Conservation (phyloP, 2,888 invertebrate species). For the Lasioglossum morio region DNA sequence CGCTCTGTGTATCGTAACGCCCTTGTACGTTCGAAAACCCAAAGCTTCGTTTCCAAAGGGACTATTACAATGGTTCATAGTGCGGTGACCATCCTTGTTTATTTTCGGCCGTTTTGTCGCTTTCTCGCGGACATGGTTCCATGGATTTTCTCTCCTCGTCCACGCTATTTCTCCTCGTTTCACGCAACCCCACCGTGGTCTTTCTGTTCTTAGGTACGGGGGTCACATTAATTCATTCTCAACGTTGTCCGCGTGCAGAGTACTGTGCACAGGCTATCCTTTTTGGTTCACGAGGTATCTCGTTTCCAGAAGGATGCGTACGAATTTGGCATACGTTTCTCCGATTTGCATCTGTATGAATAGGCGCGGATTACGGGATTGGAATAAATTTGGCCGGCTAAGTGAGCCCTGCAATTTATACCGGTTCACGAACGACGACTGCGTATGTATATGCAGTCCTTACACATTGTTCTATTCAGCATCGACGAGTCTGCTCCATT, state of each 20-base stretch:
- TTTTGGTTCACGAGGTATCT: slow-evolving; percentile 66
- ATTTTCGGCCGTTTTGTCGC: slow-evolving; percentile 27
- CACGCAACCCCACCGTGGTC: slow-evolving; percentile 33
- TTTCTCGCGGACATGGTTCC: not conserved
- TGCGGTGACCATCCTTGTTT: slow-evolving; percentile 43
- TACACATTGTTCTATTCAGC: slow-evolving; percentile 24
- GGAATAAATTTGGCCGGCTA: slow-evolving; percentile 75
- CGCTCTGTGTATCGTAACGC: slow-evolving; percentile 46
- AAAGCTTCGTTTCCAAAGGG: slow-evolving; percentile 66
- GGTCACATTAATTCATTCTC: slow-evolving; percentile 74
- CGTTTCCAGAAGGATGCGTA: slow-evolving; percentile 76
- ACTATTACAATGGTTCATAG: slow-evolving; percentile 67
- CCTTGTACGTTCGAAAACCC: slow-evolving; percentile 58
- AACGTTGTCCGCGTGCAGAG: slow-evolving; percentile 48
- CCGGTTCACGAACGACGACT: slow-evolving; percentile 57
- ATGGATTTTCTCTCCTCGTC: not conserved
- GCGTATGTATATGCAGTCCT: slow-evolving; percentile 35
- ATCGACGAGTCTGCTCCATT: slow-evolving; percentile 44
- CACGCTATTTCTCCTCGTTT: slow-evolving; percentile 25
- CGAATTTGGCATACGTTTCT: slow-evolving; percentile 77
- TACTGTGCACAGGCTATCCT: slow-evolving; percentile 57
- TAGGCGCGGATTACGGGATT: slow-evolving; percentile 78
- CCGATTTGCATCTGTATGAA: slow-evolving; percentile 77
- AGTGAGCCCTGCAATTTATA: slow-evolving; percentile 76
- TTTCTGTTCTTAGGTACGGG: slow-evolving; percentile 61